Evolutionary conservation across 1,140 invertebrate species (phyloP), one percentile per base, ranked within the genome.

Genomic region (Eubasilissa regina): DNA sequence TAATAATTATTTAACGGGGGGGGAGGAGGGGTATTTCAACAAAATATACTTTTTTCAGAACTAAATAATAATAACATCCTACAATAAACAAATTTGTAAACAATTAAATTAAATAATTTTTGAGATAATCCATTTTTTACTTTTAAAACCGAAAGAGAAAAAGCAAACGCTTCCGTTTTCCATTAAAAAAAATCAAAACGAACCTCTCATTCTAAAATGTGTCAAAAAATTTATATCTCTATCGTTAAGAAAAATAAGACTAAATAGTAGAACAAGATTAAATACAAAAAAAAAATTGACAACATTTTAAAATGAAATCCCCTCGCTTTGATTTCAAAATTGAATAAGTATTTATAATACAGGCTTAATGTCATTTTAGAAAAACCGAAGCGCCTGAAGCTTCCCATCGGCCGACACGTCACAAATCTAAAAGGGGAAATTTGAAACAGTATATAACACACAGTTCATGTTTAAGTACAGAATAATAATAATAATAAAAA

Each of bases 301-400:
- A 13, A 13, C 48, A 15, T 51, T 51, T 51, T 13, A 6, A 35
- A 8, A 51, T 1, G 1, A 8, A 1, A 4, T 51, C 48, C 48
- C 3, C 9, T 35, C 51, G 51, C 51, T 56, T 74, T 58, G 53
- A 56, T 43, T 74, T 56, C 8, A 72, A 64, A 15, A 19, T 60
- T 60, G 17, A 60, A n/a, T n/a, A n/a, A n/a, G 13, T 55, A 13
- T n/a, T 35, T 74, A 74, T 74, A 56, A 74, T 74, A 74, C 70
- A 74, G 51, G 51, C 51, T 70, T 21, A 44, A 55, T 55, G 43
- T 45, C 13, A 56, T 35, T 6, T 13, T 12, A 64, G 70, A 15
- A 25, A 47, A 70, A 74, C 70, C 19, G 21, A 21, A 55, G 51
- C 21, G 70, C 10, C 51, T n/a, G 17, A 15, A n/a, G 7, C 8